These are phyloP conservation scores for Acanthurus lineatus DNA, from an alignment of 2,797 vertebrate genomes.

Conservation along the genomic window DNA sequence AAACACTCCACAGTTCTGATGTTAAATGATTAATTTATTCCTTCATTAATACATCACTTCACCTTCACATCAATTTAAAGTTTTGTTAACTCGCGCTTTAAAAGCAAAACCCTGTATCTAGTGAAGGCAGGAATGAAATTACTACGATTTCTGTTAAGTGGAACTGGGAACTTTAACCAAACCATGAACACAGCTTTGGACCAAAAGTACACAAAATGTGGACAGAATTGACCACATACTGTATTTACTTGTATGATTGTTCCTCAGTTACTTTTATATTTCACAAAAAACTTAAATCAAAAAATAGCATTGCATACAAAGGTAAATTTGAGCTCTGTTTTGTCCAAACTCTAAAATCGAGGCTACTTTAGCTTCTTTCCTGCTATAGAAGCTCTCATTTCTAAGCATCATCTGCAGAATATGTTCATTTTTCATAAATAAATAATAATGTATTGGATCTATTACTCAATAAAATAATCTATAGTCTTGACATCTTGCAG, in stretches of 20 bases:
- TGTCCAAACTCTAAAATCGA: not conserved
- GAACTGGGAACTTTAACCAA: too few species aligned
- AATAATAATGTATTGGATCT: not conserved
- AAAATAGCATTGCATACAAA: not conserved
- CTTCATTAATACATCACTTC: not conserved
- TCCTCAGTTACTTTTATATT: too few species aligned
- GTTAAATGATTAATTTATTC: not conserved
- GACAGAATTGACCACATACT: too few species aligned
- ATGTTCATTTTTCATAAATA: constrained; percentile 1
- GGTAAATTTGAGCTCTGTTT: not conserved
- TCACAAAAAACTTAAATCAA: too few species aligned
- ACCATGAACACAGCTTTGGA: too few species aligned
- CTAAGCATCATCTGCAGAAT: not conserved
- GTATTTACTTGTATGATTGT: too few species aligned
- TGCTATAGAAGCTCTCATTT: not conserved
- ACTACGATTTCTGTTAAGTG: too few species aligned
- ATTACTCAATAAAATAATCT: constrained; percentile 4
- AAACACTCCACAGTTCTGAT: not conserved
- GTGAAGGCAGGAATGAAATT: too few species aligned
- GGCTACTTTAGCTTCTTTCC: not conserved
- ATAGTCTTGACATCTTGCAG: not conserved
- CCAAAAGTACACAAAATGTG: too few species aligned
- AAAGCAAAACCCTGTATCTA: too few species aligned
- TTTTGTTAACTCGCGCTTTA: too few species aligned
- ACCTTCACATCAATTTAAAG: not conserved